A percentile compares a stretch with the other conserved stretches of the same genome.
phyloP scores from a whole-genome alignment of 2,113 vertebrate genomes.

The Puntigrus tetrazona region DNA sequence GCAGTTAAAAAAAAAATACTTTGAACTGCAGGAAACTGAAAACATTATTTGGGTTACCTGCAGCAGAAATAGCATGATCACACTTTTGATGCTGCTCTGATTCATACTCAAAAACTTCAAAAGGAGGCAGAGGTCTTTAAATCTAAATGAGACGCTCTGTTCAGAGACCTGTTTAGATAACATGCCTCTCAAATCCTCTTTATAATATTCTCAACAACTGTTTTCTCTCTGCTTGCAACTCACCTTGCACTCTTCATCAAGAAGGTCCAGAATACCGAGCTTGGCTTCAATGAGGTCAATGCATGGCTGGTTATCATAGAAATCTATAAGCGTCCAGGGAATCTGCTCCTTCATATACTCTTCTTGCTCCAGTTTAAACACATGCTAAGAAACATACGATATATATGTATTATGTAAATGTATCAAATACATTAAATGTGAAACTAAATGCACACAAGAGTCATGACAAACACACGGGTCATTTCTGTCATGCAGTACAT shows the following conservation, averaged over 20 bases:
- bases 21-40: neutral
- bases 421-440: neutral
- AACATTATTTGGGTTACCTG: constrained; percentile 47
- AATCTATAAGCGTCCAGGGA: constrained; percentile 94
- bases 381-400: constrained; percentile 76
- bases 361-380: constrained; percentile 96
- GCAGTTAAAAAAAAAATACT: neutral
- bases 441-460: neutral
- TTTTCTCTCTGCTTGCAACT: constrained; percentile 2
- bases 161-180: neutral
- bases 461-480: neutral
- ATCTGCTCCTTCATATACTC: constrained; percentile 97
- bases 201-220: neutral
- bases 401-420: neutral
- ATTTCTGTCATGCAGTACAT: neutral
- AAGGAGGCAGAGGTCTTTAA: constrained; percentile 23
- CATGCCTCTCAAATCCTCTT: neutral
- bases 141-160: constrained; percentile 14
- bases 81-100: constrained; percentile 34
- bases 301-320: constrained; percentile 93
- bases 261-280: constrained; percentile 90
- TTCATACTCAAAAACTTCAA: constrained; percentile 52
- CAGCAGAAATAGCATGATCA: constrained; percentile 27
- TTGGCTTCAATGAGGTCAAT: constrained; percentile 95
- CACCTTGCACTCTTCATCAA: constrained; percentile 97